Conservation (phyloP, 2,888 invertebrate species). For the Drosophila seclusa region DNA sequence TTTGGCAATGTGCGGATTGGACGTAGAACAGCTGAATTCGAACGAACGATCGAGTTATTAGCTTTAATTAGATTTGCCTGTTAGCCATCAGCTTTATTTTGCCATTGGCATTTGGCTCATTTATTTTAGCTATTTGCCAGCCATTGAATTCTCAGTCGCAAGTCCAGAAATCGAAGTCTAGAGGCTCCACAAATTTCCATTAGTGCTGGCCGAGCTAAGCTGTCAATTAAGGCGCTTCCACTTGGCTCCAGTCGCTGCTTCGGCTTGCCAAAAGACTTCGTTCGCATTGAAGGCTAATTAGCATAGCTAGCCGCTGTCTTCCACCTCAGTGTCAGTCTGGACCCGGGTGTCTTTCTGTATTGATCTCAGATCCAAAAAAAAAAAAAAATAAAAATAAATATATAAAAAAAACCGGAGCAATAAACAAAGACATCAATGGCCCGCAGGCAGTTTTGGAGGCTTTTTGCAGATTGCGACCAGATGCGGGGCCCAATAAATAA, state of each 20-base stretch:
- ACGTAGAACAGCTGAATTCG: slow-evolving; percentile 10
- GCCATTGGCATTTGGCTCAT: slow-evolving; percentile 49
- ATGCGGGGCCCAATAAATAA: slow-evolving; percentile 68
- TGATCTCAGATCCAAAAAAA: slow-evolving; percentile 7
- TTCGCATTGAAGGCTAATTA: slow-evolving; percentile 50
- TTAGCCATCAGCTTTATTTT: slow-evolving; percentile 50
- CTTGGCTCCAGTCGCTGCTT: slow-evolving; percentile 18
- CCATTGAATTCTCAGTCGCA: slow-evolving; percentile 16
- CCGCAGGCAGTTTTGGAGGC: slow-evolving; percentile 35
- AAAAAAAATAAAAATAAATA: slow-evolving; percentile 5
- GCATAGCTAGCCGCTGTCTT: slow-evolving; percentile 43
- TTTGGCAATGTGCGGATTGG: slow-evolving; percentile 31
- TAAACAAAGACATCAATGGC: slow-evolving; percentile 78
- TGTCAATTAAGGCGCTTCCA: slow-evolving; percentile 52
- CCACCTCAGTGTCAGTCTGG: not conserved
- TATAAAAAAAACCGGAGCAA: slow-evolving; percentile 56
- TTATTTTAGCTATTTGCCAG: slow-evolving; percentile 46
- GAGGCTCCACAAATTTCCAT: slow-evolving; percentile 27
- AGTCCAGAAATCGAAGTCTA: slow-evolving; percentile 16
- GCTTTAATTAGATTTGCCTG: slow-evolving; percentile 63
- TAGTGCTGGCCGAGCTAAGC: slow-evolving; percentile 37
- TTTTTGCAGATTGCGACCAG: slow-evolving; percentile 29
- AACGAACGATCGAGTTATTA: slow-evolving; percentile 35
- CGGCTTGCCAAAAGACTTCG: slow-evolving; percentile 26
- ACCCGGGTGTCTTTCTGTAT: not conserved